These are phyloP conservation scores for Actenoides lindsayi DNA, from an alignment of 2,113 vertebrate genomes.

Conservation along the genomic window DNA sequence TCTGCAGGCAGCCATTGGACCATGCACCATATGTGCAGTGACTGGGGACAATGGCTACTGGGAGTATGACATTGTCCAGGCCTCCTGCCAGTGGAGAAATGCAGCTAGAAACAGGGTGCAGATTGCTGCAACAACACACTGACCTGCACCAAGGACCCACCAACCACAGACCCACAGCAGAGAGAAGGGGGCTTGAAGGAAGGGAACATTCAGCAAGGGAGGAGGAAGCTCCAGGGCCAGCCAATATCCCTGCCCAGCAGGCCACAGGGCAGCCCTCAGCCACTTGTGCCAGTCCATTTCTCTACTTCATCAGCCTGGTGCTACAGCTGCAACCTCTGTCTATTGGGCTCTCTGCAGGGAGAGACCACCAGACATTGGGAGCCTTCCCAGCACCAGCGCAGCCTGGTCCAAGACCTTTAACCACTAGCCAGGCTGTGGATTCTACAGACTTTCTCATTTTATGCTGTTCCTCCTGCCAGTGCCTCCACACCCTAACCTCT, in stretches of 20 bases:
- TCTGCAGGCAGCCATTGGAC: neutral
- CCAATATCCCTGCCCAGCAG: neutral
- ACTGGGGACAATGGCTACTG: fast-evolving
- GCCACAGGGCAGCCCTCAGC: neutral
- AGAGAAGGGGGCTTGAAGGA: neutral
- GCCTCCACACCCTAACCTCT: neutral
- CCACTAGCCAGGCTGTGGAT: neutral
- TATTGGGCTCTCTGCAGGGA: fast-evolving
- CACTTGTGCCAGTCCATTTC: fast-evolving
- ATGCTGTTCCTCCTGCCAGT: neutral
- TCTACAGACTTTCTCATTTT: neutral
- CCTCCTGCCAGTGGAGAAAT: fast-evolving
- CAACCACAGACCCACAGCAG: fast-evolving
- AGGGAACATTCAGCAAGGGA: fast-evolving
- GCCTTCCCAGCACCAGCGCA: fast-evolving
- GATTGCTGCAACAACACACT: neutral
- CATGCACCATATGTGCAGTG: fast-evolving
- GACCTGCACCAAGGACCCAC: no score
- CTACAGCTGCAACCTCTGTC: neutral
- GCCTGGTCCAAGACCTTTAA: neutral
- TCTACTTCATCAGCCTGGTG: no score
- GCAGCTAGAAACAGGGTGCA: neutral
- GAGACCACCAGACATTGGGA: neutral
- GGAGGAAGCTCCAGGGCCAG: neutral
- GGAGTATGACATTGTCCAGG: fast-evolving